Evolutionary conservation across 2,888 invertebrate species (phyloP).

Genomic region (Lamellibrachia columna): DNA sequence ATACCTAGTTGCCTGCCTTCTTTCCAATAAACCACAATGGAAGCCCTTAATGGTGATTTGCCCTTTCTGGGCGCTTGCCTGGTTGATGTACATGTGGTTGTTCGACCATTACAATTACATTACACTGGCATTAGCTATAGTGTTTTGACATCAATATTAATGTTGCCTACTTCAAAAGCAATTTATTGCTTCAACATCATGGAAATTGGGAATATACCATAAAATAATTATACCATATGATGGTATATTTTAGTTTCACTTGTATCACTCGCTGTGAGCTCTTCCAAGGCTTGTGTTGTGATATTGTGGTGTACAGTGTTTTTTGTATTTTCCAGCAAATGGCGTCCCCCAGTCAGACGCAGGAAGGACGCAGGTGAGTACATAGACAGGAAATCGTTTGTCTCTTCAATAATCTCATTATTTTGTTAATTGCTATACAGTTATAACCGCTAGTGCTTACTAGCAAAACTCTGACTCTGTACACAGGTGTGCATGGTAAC

Average conservation of each 20-base stretch:
- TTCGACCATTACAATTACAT: no score
- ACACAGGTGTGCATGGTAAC: neutral
- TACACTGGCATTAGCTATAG: no score
- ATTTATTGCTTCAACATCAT: no score
- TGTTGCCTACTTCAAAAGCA: no score
- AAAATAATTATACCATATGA: neutral
- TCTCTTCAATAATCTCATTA: neutral
- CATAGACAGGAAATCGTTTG: neutral
- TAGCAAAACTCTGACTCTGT: neutral
- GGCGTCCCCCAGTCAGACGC: neutral
- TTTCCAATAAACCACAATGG: no score
- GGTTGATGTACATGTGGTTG: no score
- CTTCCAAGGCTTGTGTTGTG: neutral
- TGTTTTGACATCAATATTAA: no score
- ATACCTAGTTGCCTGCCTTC: no score
- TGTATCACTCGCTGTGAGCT: neutral
- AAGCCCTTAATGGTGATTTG: no score
- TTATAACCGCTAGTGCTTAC: neutral
- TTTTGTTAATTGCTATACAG: neutral
- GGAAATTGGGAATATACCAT: no score
- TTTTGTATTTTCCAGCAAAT: neutral
- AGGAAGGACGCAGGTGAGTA: neutral
- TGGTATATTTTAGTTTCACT: neutral
- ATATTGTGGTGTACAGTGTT: neutral
- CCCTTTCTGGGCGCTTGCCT: no score